These are phyloP conservation scores for Genyomyrus donnyi DNA, from an alignment of 2,113 vertebrate species.

Conservation along the genomic window DNA sequence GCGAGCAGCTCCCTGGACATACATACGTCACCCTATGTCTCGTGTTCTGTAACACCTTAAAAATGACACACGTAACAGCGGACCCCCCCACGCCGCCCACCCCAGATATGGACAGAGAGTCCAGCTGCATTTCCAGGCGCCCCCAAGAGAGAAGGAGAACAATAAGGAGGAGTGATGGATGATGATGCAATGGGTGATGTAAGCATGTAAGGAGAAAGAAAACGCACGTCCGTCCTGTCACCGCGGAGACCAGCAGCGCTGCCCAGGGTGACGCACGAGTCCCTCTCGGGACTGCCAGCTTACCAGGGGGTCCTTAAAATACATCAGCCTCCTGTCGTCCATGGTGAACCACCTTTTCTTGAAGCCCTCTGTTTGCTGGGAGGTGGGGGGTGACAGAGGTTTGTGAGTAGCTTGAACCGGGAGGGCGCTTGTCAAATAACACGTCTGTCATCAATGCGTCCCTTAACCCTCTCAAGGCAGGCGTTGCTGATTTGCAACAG, in stretches of 20 bases:
- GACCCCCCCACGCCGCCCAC: neutral
- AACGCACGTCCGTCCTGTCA: neutral
- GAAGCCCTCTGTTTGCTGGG: slow-evolving; percentile 77
- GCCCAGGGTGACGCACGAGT: neutral
- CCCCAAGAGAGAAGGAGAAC: neutral
- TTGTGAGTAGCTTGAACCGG: neutral
- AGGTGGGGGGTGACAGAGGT: slow-evolving; percentile 26
- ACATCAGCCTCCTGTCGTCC: slow-evolving; percentile 79
- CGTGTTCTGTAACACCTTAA: neutral
- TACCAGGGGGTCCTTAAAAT: slow-evolving; percentile 85
- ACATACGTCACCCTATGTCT: neutral
- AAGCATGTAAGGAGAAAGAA: neutral
- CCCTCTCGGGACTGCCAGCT: slow-evolving; percentile 13
- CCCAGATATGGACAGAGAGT: neutral
- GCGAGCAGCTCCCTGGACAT: neutral
- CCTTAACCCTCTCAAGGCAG: too few species aligned
- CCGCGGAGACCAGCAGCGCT: neutral
- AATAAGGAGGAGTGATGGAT: neutral
- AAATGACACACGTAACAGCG: neutral
- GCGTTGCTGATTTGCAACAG: too few species aligned
- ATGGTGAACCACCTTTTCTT: slow-evolving; percentile 81
- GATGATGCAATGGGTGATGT: neutral
- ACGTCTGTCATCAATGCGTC: neutral
- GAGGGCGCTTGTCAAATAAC: neutral
- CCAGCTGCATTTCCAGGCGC: neutral